These are phyloP conservation scores for Caretta caretta DNA, from an alignment of 2,113 vertebrate genomes.

Conservation along the genomic window DNA sequence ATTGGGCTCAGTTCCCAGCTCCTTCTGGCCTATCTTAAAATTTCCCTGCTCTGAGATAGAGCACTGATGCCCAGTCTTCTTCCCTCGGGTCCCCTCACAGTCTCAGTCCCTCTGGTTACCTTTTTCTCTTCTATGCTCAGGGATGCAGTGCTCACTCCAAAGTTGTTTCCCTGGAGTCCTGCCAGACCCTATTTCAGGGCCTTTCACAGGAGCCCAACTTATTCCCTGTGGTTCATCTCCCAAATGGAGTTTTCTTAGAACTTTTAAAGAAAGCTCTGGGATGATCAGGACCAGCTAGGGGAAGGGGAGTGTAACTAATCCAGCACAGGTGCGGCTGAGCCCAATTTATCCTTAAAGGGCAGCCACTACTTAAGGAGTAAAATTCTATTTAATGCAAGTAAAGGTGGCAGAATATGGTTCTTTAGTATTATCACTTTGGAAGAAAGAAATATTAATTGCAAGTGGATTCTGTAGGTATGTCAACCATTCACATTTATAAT, in stretches of 20 bases:
- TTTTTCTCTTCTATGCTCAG: not conserved
- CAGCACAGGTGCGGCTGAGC: not conserved
- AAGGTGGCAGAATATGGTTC: not conserved
- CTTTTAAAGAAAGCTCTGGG: not conserved
- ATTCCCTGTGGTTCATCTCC: not conserved
- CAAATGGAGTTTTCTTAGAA: not conserved
- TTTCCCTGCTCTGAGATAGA: not conserved
- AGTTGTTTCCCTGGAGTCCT: not conserved
- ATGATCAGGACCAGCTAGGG: not conserved
- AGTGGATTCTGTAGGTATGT: fast-evolving
- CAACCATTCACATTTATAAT: not conserved
- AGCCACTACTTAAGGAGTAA: not conserved
- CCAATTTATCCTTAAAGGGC: not conserved
- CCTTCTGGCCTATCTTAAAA: not conserved
- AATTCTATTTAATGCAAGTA: not conserved
- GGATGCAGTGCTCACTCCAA: not conserved
- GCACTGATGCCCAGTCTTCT: not conserved
- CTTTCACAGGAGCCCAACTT: not conserved
- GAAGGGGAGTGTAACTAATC: not conserved
- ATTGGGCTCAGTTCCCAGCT: not conserved
- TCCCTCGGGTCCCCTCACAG: not conserved
- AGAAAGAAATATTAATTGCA: not conserved
- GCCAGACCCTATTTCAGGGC: not conserved
- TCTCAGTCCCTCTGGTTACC: not conserved
- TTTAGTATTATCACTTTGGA: not conserved